These are phyloP conservation scores for Nomada fucata DNA, from an alignment of 2,888 invertebrate genomes.

Conservation along the genomic window DNA sequence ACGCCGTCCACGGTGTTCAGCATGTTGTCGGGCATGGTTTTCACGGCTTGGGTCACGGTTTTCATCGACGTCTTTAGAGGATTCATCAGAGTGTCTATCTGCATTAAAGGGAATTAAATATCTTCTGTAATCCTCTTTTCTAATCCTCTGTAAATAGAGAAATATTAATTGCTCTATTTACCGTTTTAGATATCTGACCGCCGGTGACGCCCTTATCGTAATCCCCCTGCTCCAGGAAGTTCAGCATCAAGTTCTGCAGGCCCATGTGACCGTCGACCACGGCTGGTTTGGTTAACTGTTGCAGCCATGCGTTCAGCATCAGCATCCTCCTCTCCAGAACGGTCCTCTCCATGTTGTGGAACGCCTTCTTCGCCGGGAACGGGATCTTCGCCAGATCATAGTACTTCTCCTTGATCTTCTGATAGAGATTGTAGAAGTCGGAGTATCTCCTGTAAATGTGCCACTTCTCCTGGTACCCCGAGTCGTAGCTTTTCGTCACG, in stretches of 20 bases:
- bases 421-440: slow-evolving; percentile 96
- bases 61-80: slow-evolving; percentile 94
- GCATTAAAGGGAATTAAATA: slow-evolving; percentile 53
- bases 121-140: background rate
- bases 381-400: slow-evolving; percentile 90
- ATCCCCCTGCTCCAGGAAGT: slow-evolving; percentile 89
- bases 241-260: slow-evolving; percentile 87
- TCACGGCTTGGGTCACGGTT: slow-evolving; percentile 89
- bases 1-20: slow-evolving; percentile 93
- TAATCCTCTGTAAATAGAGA: too few species aligned
- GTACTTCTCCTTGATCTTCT: slow-evolving; percentile 93
- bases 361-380: slow-evolving; percentile 96
- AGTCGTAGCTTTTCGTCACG: slow-evolving; percentile 89
- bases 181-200: slow-evolving; percentile 87
- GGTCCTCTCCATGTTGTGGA: slow-evolving; percentile 94
- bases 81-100: slow-evolving; percentile 91
- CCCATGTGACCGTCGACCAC: slow-evolving; percentile 87
- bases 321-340: slow-evolving; percentile 94
- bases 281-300: slow-evolving; percentile 88
- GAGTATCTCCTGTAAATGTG: slow-evolving; percentile 97
- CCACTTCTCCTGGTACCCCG: slow-evolving; percentile 91
- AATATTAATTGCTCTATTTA: slow-evolving; percentile 75
- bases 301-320: slow-evolving; percentile 92
- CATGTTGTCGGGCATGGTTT: slow-evolving; percentile 95
- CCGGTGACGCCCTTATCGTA: slow-evolving; percentile 88